Conservation (phyloP, 2,113 vertebrate species). For the Mellivora capensis region DNA sequence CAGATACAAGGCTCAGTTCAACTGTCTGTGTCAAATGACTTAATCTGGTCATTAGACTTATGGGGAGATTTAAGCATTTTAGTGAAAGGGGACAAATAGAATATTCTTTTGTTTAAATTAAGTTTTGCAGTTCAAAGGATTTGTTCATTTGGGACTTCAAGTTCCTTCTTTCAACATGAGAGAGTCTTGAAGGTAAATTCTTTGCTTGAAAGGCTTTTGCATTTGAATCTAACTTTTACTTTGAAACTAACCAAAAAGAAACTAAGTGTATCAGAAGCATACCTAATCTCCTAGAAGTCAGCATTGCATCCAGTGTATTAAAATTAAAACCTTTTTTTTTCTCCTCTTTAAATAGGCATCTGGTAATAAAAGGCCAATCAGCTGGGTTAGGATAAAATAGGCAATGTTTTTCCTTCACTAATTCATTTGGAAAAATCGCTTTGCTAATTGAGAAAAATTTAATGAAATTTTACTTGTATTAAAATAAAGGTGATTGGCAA, state of each 20-base stretch:
- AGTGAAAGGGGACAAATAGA: conserved; percentile 9
- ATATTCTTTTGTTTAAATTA: conserved; percentile 53
- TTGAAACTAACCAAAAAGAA: conserved; percentile 57
- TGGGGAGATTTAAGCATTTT: conserved; percentile 45
- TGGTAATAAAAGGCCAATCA: conserved; percentile 65
- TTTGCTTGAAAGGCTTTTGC: conserved; percentile 53
- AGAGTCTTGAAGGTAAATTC: conserved; percentile 12
- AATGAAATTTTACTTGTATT: conserved; percentile 83
- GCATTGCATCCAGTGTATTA: conserved; percentile 42
- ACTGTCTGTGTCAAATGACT: conserved; percentile 40
- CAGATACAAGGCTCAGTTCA: conserved; percentile 21
- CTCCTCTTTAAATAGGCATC: conserved; percentile 55
- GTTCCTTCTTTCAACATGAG: conserved; percentile 29
- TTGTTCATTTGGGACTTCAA: conserved; percentile 32
- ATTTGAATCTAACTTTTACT: conserved; percentile 62
- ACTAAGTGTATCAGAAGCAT: conserved; percentile 27
- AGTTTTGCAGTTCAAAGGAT: conserved; percentile 51
- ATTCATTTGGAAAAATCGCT: conserved; percentile 82
- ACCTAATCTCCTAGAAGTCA: conserved; percentile 50
- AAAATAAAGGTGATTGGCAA: conserved; percentile 76
- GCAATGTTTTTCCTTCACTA: conserved; percentile 67
- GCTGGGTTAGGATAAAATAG: conserved; percentile 57
- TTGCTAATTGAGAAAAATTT: conserved; percentile 85
- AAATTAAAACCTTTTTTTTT: conserved; percentile 72
- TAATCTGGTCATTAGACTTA: conserved; percentile 46